A percentile compares a stretch with the other conserved stretches of the same genome.
Conservation (phyloP, 2,113 vertebrate species). For the Myxocyprinus asiaticus region DNA sequence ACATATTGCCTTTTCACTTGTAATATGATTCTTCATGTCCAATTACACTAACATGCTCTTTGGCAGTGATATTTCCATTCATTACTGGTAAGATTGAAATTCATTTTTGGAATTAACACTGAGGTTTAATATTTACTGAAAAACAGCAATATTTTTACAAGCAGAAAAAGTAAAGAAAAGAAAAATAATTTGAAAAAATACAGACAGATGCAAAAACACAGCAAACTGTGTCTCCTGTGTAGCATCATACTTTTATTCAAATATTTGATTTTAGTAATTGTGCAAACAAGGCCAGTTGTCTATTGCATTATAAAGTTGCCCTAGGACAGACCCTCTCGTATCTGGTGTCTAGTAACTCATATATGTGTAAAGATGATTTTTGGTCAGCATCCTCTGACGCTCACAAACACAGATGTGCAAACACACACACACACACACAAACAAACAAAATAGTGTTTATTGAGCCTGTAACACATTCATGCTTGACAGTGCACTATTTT, state of each 20-base stretch:
- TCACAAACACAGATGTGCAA: too few species aligned
- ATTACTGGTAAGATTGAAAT: not conserved
- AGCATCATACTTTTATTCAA: constrained; percentile 12
- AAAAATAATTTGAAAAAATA: too few species aligned
- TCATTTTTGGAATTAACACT: not conserved
- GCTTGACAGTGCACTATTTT: not conserved
- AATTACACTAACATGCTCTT: too few species aligned
- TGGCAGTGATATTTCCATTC: not conserved
- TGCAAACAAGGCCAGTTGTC: constrained; percentile 29
- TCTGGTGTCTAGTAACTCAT: not conserved
- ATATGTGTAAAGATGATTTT: constrained; percentile 14
- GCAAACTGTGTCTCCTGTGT: constrained; percentile 1
- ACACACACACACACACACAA: not conserved
- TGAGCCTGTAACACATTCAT: constrained; percentile 17
- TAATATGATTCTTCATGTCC: not conserved
- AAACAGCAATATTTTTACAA: constrained; percentile 9
- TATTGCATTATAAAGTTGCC: not conserved
- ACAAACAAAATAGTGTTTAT: not conserved
- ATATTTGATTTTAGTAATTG: constrained; percentile 47
- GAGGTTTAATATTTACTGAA: not conserved
- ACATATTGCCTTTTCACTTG: not conserved
- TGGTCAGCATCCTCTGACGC: constrained; percentile 36
- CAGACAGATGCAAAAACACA: not conserved
- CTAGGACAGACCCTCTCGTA: not conserved
- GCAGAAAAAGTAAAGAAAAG: too few species aligned